These are phyloP conservation scores for Rhinichthys osculus DNA, from an alignment of 2,797 vertebrate species.

Conservation along the genomic window DNA sequence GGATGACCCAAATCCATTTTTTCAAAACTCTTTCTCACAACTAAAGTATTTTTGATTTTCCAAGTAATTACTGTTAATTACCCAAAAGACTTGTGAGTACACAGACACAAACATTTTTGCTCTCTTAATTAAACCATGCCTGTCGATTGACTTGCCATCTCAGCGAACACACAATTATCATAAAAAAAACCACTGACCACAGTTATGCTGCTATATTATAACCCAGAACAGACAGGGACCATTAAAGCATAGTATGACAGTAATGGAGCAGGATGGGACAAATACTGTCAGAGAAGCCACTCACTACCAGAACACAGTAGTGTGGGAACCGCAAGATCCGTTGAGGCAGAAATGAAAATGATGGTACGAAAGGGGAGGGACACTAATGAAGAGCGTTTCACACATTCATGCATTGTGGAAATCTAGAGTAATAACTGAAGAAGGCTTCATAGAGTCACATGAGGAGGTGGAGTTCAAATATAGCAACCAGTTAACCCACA, in stretches of 20 bases:
- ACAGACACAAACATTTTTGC: conserved; percentile 65
- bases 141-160: conserved; percentile 65
- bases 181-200: conserved; percentile 64
- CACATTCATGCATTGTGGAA: conserved; percentile 3
- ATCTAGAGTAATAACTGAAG: conserved; percentile 28
- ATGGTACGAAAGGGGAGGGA: neutral
- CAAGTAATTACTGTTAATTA: conserved; percentile 54
- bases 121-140: conserved; percentile 71
- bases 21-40: conserved; percentile 12
- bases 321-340: conserved; percentile 4
- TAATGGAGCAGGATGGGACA: conserved; percentile 29
- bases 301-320: conserved; percentile 34
- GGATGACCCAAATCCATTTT: conserved; percentile 5
- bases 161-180: conserved; percentile 69
- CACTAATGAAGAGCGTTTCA: conserved; percentile 1
- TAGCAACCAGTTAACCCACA: conserved; percentile 38
- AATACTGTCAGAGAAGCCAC: conserved; percentile 25
- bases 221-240: conserved; percentile 63
- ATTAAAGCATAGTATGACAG: conserved; percentile 54
- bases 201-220: conserved; percentile 62
- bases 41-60: too few species aligned
- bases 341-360: conserved; percentile 20
- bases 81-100: conserved; percentile 55
- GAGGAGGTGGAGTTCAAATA: neutral
- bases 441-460: neutral